Conservation (phyloP, 2,113 vertebrate genomes). For the Craseonycteris thonglongyai region DNA sequence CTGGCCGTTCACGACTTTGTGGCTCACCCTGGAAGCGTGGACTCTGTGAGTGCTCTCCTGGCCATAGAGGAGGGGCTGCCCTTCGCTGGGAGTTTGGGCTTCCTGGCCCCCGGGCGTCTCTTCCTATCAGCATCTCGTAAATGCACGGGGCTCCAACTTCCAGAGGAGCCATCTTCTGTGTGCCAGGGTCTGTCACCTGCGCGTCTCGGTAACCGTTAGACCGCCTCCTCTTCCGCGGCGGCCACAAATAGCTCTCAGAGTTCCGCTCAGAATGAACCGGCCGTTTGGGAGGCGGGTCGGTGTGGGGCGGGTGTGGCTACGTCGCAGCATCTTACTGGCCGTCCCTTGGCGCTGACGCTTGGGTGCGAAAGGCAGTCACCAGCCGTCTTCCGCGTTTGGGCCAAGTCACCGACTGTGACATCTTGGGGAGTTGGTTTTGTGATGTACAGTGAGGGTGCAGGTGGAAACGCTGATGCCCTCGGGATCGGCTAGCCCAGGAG, state of each 20-base stretch:
- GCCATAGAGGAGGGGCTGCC: neutral
- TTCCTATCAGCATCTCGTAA: neutral
- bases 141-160: neutral
- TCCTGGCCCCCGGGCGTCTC: accelerated
- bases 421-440: neutral
- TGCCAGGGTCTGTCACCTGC: neutral
- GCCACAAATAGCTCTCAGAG: neutral
- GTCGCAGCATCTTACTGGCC: neutral
- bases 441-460: no score
- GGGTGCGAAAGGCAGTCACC: neutral
- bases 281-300: neutral
- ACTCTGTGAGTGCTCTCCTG: no score
- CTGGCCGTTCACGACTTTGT: neutral
- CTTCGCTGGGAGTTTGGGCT: neutral
- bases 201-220: neutral
- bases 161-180: neutral
- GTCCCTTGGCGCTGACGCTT: neutral
- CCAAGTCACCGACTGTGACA: neutral
- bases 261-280: neutral
- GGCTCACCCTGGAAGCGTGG: neutral
- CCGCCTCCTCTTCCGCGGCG: no score
- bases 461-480: neutral
- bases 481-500: no score
- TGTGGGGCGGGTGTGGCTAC: neutral
- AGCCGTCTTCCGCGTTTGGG: neutral